Percentiles rank a stretch among this genome's conserved stretches.
These are phyloP conservation scores for Nezara viridula DNA, from an alignment of 2,888 invertebrate species.

Conservation along the genomic window DNA sequence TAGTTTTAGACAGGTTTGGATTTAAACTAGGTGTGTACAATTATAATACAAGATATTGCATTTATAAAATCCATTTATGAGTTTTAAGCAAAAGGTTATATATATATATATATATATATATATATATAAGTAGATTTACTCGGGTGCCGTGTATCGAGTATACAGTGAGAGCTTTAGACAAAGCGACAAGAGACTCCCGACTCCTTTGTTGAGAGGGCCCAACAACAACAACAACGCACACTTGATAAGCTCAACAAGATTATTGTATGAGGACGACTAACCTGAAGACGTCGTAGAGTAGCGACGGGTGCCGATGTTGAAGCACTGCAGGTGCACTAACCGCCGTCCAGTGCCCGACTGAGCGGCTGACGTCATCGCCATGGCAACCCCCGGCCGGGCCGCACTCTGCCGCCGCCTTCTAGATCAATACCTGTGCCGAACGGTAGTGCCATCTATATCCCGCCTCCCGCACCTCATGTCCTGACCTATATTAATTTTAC, in stretches of 20 bases:
- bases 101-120: too few relatives aligned
- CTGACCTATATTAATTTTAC: conserved; percentile 50
- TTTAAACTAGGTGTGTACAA: not conserved
- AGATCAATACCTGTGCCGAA: not conserved
- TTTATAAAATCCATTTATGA: too few relatives aligned
- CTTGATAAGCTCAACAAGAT: not conserved
- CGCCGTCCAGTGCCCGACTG: conserved; percentile 48
- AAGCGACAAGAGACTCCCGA: not conserved
- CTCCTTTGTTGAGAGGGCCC: not conserved
- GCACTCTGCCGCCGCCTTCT: conserved; percentile 43
- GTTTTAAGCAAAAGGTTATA: not conserved
- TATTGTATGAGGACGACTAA: not conserved
- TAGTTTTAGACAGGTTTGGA: not conserved
- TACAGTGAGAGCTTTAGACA: not conserved
- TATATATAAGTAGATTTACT: not conserved
- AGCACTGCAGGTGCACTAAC: conserved; percentile 39
- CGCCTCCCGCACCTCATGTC: not conserved
- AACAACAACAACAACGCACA: not conserved
- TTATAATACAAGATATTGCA: too few relatives aligned
- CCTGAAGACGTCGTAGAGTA: conserved; percentile 33
- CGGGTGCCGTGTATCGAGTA: not conserved
- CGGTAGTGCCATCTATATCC: not conserved
- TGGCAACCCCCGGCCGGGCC: conserved; percentile 49
- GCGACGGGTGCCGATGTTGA: conserved; percentile 9
- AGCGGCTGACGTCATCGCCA: conserved; percentile 51